Base-by-base conservation (phyloP, 2,113 vertebrate species). In the Zingel zingel region DNA sequence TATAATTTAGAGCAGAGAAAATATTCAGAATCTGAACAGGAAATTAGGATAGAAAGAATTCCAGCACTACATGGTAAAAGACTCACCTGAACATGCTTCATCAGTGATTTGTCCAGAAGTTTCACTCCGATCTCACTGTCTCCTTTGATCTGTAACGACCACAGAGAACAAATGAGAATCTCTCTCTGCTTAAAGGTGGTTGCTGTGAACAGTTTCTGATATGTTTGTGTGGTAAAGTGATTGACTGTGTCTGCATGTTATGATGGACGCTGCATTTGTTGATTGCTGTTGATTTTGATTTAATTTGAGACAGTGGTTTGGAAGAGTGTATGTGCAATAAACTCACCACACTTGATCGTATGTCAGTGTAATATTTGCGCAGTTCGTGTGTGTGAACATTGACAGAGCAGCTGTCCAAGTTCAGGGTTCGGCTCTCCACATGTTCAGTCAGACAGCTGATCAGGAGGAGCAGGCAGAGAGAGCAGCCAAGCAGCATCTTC, bases 341-440 rank as follows among this genome's bases (percentile, higher is more conserved):
- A 79, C 95, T 94, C 62, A 96, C 95, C 67, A 66, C 83, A n/a
- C 73, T 69, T 11, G 79, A n/a, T 6, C 88, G 91, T 16, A 96
- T 92, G 67, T 85, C 68, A 3, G 82, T 54, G 83, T 95, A 94
- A 57, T 94, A 77, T 73, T 81, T 90, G 12, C 84, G 88, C 62
- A 96, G 90, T 51, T 96, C 95, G 0, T 92, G 86, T 4, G 78
- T 90, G 89, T 96, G 92, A 21, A 94, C 90, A 1, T 56, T 93
- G 82, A 95, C 82, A 3, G 82, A 79, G 77, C 95, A 96, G 69
- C 56, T 89, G 64, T 92, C 83, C 39, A 94, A 68, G 15, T 77
- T 86, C 36, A 95, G 78, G 21, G 68, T 80, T 3, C 72, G 81
- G 12, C 89, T 83, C 21, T 78, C 25, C 1, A 50, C 83, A 1